A percentile compares a stretch with the other conserved stretches of the same genome.
Evolutionary conservation across 2,113 vertebrate genomes (phyloP).

Genomic region (Cisticola juncidis): DNA sequence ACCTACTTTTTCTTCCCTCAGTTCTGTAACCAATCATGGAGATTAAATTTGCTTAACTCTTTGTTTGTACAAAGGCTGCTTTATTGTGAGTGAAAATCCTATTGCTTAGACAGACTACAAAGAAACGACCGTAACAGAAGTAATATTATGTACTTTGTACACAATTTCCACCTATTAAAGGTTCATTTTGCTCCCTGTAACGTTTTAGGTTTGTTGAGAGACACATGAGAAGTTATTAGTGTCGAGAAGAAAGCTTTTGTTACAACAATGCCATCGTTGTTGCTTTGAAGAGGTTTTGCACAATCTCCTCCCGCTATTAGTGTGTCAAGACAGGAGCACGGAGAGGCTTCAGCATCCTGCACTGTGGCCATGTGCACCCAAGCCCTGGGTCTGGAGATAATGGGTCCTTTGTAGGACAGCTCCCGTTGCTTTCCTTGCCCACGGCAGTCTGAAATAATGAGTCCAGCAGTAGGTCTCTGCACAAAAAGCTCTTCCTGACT

Average conservation of each 20-base stretch:
- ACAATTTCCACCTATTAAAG: background rate
- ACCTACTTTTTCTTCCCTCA: conserved; percentile 25
- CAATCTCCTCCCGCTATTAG: background rate
- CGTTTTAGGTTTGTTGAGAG: background rate
- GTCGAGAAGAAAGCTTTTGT: background rate
- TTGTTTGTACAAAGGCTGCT: conserved; percentile 32
- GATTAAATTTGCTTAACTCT: conserved; percentile 42
- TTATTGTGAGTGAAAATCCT: background rate
- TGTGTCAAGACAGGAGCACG: background rate
- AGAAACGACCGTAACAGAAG: background rate
- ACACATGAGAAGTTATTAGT: background rate
- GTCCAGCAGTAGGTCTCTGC: background rate
- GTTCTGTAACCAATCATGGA: background rate
- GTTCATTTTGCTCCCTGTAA: background rate
- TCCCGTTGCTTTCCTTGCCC: conserved; percentile 5
- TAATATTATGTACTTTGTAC: background rate
- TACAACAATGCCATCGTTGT: background rate
- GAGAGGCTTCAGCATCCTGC: background rate
- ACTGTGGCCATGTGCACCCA: background rate
- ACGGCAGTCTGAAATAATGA: background rate
- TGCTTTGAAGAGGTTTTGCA: background rate
- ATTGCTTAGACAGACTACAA: background rate
- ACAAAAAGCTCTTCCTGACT: conserved; percentile 16
- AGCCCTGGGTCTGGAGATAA: background rate
- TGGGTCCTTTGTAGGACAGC: background rate